Base-by-base conservation (phyloP, 1,140 invertebrate species). In the Lethrus apterus region DNA sequence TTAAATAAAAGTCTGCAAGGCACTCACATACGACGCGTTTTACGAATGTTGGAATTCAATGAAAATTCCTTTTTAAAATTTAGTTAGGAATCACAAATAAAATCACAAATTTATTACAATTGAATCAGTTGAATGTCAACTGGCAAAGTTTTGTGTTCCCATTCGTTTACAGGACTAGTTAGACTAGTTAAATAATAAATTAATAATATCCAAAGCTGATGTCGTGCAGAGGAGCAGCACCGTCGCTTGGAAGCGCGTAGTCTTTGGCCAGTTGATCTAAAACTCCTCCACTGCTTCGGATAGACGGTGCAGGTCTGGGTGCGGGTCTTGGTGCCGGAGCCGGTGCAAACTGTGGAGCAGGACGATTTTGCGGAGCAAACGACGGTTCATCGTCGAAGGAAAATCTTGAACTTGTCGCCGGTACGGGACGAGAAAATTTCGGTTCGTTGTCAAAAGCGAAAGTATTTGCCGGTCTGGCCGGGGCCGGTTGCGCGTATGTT, bases 231-330 rank as follows among this genome's bases (percentile, higher is more conserved):
- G 84, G 76, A 2, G 79, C 72, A 8, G 81, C 74, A 7, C 71
- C 74, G 26, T 76, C 76, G 55, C 79, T 71, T 0, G 85, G 84
- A 13, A 89, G 64, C 9, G 84, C 79, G 58, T 84, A 88, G 52
- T 89, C 84, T 57, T 81, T 78, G 13, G 84, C 79, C n/a, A 89
- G 71, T 57, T 87, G 82, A 57, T 88, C 85, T 11, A 88, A 68
- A 59, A 87, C 76, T n/a, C 83, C 79, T 29, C 77, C 77, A 18
- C 65, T 63, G 20, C 59, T 57, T 58, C 69, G 62, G 41, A 61
- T 57, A 44, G 55, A 67, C 62, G 56, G 71, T 15, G 52, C 40
- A 17, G 63, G 62, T 32, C 55, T 49, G n/a, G 59, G 59, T 3
- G 56, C 50, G 18, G 58, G 55, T 36, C 54, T 49, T 13, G 60